phyloP scores from a whole-genome alignment of 2,888 invertebrate genomes.

The Sympetrum striolatum region DNA sequence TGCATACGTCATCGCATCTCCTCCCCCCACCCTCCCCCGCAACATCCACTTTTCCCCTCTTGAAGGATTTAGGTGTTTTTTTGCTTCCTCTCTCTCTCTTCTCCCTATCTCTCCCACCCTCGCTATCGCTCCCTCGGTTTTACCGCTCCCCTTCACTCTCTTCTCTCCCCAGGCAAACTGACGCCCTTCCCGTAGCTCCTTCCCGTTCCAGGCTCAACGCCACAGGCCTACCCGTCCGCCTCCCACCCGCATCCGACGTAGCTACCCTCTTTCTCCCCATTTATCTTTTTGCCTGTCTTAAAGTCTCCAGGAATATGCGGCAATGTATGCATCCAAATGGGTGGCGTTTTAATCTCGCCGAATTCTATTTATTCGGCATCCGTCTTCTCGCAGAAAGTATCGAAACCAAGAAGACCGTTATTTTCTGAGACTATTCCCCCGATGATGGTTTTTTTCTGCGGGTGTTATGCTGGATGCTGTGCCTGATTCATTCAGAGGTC shows the following conservation, averaged over 20 bases:
- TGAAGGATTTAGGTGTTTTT: slow-evolving; percentile 28
- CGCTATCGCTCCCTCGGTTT: not conserved
- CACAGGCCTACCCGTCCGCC: not conserved
- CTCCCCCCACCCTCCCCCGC: not conserved
- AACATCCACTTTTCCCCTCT: slow-evolving; percentile 24
- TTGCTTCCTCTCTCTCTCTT: not conserved
- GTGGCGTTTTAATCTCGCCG: no score
- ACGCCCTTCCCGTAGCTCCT: not conserved
- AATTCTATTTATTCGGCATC: no score
- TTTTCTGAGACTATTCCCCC: no score
- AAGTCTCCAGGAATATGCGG: no score
- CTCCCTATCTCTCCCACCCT: not conserved
- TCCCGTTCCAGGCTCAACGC: not conserved
- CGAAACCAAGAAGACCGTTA: no score
- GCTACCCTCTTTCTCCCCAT: not conserved
- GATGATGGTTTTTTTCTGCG: no score
- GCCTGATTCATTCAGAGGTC: not conserved
- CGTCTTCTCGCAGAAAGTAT: no score
- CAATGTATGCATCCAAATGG: no score
- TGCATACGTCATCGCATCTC: not conserved
- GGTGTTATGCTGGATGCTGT: not conserved
- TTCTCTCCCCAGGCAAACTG: not conserved
- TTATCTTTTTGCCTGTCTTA: not conserved
- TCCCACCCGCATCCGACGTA: not conserved
- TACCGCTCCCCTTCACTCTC: not conserved